These are phyloP conservation scores for Sphinx pinastri DNA, from an alignment of 2,888 invertebrate genomes.

Conservation along the genomic window DNA sequence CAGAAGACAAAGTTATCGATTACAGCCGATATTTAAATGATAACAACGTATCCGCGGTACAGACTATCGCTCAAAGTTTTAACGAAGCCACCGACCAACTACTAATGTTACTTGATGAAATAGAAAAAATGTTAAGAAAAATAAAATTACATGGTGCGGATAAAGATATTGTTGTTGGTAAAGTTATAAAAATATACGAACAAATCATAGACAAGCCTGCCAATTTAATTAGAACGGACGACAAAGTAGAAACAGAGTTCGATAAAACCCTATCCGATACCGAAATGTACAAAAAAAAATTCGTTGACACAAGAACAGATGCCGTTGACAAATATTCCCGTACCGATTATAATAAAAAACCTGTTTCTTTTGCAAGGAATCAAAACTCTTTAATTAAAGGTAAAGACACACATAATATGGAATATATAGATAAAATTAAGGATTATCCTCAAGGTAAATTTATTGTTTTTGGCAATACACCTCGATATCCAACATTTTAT, in stretches of 20 bases:
- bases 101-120: conserved; percentile 57
- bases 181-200: conserved; percentile 66
- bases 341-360: conserved; percentile 2
- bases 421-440: conserved; percentile 31
- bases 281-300: background rate
- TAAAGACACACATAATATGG: conserved; percentile 22
- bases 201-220: conserved; percentile 44
- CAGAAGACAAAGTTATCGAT: conserved; percentile 46
- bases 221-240: conserved; percentile 10
- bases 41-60: conserved; percentile 27
- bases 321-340: conserved; percentile 4
- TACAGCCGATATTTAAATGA: conserved; percentile 41
- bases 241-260: background rate
- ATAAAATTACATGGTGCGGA: conserved; percentile 53
- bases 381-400: conserved; percentile 14
- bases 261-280: background rate
- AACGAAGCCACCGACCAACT: conserved; percentile 54
- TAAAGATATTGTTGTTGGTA: conserved; percentile 63
- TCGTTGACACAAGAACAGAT: background rate
- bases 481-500: conserved; percentile 24
- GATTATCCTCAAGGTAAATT: conserved; percentile 28
- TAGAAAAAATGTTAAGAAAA: conserved; percentile 64
- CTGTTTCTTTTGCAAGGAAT: background rate
- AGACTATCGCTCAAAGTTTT: conserved; percentile 30
- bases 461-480: conserved; percentile 27